Evolutionary conservation across 2,113 vertebrate genomes (phyloP).

Genomic region (Plotosus lineatus): DNA sequence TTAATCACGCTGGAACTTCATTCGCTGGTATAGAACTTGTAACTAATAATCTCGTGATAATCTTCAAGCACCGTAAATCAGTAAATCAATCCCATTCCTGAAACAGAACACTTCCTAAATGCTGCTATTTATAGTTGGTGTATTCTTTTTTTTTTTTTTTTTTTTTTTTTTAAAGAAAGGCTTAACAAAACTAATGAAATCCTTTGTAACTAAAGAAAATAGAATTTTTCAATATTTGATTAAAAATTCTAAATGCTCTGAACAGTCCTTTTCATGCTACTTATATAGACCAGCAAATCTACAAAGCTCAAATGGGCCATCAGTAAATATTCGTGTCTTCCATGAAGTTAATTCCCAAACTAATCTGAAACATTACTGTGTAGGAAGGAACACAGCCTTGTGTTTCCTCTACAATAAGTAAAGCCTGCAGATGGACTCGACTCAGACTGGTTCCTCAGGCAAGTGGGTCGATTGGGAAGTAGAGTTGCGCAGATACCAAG

Average conservation of each 20-base stretch:
- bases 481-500: too few species aligned
- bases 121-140: not conserved
- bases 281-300: not conserved
- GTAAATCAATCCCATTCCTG: not conserved
- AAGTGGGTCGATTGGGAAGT: conserved; percentile 46
- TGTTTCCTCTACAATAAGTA: conserved; percentile 9
- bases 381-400: not conserved
- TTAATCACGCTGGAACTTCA: not conserved
- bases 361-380: not conserved
- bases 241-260: not conserved
- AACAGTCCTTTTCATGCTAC: not conserved
- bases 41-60: not conserved
- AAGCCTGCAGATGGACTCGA: conserved; percentile 19
- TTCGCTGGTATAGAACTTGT: not conserved
- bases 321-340: not conserved
- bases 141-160: not conserved
- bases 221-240: not conserved
- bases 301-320: not conserved
- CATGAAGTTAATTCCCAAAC: not conserved
- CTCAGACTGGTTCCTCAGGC: conserved; percentile 27
- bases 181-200: not conserved
- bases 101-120: not conserved
- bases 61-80: not conserved
- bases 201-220: not conserved
- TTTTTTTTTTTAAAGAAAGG: not conserved